Evolutionary conservation across 2,113 vertebrate species (phyloP).

Genomic region (Bufo bufo): DNA sequence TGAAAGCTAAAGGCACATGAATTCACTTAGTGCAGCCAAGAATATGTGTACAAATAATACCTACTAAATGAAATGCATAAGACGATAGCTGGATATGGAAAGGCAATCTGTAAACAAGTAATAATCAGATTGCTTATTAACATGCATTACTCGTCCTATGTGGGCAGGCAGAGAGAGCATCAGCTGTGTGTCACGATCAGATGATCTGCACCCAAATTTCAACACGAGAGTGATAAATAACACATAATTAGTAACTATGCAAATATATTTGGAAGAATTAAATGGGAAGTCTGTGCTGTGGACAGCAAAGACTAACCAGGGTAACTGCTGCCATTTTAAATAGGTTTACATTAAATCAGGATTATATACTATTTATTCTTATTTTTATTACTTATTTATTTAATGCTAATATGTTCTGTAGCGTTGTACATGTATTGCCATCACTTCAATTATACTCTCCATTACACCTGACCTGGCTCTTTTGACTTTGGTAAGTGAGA

Average conservation of each 20-base stretch:
- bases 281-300: neutral
- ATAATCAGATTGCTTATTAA: neutral
- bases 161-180: neutral
- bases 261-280: neutral
- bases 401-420: too few species aligned
- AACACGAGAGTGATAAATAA: neutral
- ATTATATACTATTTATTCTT: too few species aligned
- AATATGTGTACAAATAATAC: neutral
- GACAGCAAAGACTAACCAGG: neutral
- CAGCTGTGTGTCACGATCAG: conserved; percentile 8
- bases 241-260: neutral
- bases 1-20: neutral
- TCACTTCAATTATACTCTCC: too few species aligned
- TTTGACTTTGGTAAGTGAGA: too few species aligned
- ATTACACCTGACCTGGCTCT: too few species aligned
- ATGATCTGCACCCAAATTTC: neutral
- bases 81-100: neutral
- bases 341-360: too few species aligned
- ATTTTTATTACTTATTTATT: too few species aligned
- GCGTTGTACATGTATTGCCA: too few species aligned
- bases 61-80: neutral
- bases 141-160: neutral
- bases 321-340: neutral
- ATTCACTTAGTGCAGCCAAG: neutral
- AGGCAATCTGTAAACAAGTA: conserved; percentile 3